Evolutionary conservation across 2,888 invertebrate species (phyloP).

Genomic region (Tetranychus piercei): DNA sequence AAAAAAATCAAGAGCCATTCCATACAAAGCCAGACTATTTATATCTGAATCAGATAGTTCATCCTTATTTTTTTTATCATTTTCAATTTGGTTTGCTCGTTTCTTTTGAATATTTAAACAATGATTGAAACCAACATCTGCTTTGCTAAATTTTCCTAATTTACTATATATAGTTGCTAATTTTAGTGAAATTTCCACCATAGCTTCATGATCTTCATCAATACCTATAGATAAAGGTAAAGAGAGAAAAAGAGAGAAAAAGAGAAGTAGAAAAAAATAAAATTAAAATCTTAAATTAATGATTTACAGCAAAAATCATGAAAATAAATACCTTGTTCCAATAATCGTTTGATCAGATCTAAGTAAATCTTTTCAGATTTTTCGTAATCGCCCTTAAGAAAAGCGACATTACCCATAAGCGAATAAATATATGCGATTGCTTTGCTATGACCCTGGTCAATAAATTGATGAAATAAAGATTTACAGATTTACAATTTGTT

Average conservation of each 20-base stretch:
- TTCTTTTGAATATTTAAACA: conserved; percentile 52
- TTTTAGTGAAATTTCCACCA: conserved; percentile 71
- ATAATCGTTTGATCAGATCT: conserved; percentile 39
- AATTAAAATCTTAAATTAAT: background rate
- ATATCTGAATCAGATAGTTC: conserved; percentile 37
- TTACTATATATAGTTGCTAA: conserved; percentile 52
- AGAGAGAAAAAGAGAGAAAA: background rate
- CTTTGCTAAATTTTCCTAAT: conserved; percentile 39
- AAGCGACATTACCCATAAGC: conserved; percentile 76
- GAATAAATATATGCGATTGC: conserved; percentile 75
- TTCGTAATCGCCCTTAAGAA: conserved; percentile 51
- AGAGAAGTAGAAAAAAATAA: background rate
- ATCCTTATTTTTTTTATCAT: background rate
- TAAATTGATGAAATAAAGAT: background rate
- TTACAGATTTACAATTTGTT: background rate
- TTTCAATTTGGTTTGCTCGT: conserved; percentile 33
- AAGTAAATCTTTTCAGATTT: conserved; percentile 69
- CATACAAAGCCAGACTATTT: conserved; percentile 50
- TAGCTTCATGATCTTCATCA: conserved; percentile 51
- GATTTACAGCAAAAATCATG: background rate
- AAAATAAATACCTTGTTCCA: conserved; percentile 45
- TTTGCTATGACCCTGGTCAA: background rate
- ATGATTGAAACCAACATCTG: conserved; percentile 63
- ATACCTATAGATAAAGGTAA: no score
- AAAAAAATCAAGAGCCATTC: conserved; percentile 63